These are phyloP conservation scores for Platycheirus rosarum DNA, from an alignment of 2,888 invertebrate species.

Conservation along the genomic window DNA sequence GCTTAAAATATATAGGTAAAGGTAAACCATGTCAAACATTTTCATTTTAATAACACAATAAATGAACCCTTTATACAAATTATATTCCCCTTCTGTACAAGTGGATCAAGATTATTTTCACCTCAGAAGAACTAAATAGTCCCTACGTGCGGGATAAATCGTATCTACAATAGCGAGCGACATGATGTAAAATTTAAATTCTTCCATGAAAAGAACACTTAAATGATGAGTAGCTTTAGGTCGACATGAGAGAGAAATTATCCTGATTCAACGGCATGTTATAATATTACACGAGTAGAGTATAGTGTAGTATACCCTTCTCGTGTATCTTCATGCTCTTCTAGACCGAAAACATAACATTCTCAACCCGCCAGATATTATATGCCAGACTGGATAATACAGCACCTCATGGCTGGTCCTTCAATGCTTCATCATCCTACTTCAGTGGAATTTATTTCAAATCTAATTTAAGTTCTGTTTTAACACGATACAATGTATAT, in stretches of 20 bases:
- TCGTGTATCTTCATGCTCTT: conserved; percentile 47
- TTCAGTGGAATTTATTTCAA: conserved; percentile 55
- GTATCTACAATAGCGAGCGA: conserved; percentile 40
- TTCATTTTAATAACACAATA: background rate
- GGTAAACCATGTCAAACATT: background rate
- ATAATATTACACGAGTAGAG: conserved; percentile 40
- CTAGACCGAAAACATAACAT: conserved; percentile 38
- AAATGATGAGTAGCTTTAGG: conserved; percentile 66
- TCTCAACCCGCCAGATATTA: conserved; percentile 32
- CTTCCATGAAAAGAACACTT: conserved; percentile 56
- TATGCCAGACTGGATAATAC: conserved; percentile 36
- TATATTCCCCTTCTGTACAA: conserved; percentile 30
- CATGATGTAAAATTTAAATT: conserved; percentile 65
- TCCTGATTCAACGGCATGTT: conserved; percentile 61
- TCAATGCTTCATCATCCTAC: conserved; percentile 34
- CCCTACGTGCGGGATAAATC: conserved; percentile 20
- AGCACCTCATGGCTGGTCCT: conserved; percentile 48
- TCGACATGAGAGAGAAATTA: conserved; percentile 58
- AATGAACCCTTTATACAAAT: conserved; percentile 16
- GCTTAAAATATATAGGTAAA: too few relatives aligned
- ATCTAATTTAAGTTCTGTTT: conserved; percentile 38
- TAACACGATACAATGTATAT: conserved; percentile 28
- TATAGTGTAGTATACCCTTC: conserved; percentile 29
- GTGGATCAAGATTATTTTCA: conserved; percentile 68
- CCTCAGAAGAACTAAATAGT: conserved; percentile 62